phyloP scores from a whole-genome alignment of 2,113 vertebrate genomes.

The Rhynchomys soricoides region DNA sequence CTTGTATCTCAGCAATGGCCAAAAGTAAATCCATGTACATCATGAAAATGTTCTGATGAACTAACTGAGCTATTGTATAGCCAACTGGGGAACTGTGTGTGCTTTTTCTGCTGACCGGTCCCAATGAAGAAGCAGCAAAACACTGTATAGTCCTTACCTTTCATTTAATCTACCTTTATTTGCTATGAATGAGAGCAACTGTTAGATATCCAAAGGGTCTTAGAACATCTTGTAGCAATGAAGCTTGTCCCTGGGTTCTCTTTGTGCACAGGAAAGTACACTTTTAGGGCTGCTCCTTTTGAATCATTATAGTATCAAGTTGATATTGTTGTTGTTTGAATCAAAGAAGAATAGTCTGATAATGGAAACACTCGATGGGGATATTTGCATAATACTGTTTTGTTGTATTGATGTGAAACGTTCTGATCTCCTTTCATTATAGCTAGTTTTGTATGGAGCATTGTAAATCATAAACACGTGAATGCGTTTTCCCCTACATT shows the following conservation, averaged over 20 bases:
- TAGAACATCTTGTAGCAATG: slow-evolving; percentile 6
- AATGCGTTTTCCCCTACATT: slow-evolving; percentile 47
- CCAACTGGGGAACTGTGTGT: background rate
- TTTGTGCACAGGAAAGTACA: slow-evolving; percentile 66
- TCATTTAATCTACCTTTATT: slow-evolving; percentile 35
- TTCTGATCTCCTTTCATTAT: slow-evolving; percentile 73
- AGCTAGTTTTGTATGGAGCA: slow-evolving; percentile 55
- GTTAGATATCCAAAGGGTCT: slow-evolving; percentile 23
- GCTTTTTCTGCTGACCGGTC: background rate
- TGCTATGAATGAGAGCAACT: slow-evolving; percentile 66
- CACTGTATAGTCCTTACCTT: background rate
- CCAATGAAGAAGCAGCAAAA: background rate
- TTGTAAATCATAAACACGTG: slow-evolving; percentile 40
- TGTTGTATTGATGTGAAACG: slow-evolving; percentile 67
- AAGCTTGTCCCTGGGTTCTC: slow-evolving; percentile 47
- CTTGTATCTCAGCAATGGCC: background rate
- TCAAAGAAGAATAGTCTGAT: slow-evolving; percentile 73
- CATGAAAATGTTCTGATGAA: background rate
- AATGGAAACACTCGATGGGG: slow-evolving; percentile 59
- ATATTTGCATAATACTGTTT: slow-evolving; percentile 64
- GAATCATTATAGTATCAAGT: slow-evolving; percentile 67
- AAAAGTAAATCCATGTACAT: slow-evolving; percentile 48
- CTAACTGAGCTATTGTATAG: slow-evolving; percentile 20
- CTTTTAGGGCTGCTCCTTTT: slow-evolving; percentile 72
- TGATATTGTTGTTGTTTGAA: slow-evolving; percentile 68